Conservation (phyloP, 2,113 vertebrate species). For the Anhinga anhinga region DNA sequence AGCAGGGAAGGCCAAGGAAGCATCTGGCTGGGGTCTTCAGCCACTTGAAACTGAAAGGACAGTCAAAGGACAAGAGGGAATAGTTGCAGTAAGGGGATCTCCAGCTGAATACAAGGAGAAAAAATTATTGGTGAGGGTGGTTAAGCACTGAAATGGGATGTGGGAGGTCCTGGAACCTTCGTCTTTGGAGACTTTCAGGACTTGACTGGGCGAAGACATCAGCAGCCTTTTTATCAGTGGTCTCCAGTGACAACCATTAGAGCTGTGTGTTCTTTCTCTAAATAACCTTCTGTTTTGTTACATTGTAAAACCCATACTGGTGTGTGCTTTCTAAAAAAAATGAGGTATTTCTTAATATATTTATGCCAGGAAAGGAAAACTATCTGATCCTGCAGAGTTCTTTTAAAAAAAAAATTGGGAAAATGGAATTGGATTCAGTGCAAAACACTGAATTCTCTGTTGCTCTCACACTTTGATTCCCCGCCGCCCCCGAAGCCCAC, state of each 20-base stretch:
- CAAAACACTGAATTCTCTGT: neutral
- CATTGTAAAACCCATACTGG: neutral
- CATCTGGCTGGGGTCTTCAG: neutral
- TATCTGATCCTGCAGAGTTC: neutral
- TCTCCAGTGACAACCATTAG: neutral
- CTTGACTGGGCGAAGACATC: neutral
- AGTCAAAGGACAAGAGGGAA: neutral
- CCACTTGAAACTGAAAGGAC: neutral
- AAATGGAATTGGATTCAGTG: neutral
- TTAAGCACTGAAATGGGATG: neutral
- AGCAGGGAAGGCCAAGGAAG: neutral
- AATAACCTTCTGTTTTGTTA: neutral
- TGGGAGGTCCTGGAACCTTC: neutral
- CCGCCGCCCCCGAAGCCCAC: too few relatives aligned
- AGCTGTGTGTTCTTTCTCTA: neutral
- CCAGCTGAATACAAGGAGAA: neutral
- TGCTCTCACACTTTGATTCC: neutral
- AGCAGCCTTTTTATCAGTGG: neutral
- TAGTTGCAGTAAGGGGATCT: neutral
- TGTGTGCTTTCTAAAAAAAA: neutral
- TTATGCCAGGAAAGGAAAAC: neutral
- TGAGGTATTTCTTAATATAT: neutral
- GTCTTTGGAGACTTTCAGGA: neutral
- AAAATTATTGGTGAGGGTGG: rapidly evolving
- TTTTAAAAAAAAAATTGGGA: neutral